phyloP scores from a whole-genome alignment of 1,140 invertebrate species.

The Agraylea sexmaculata region DNA sequence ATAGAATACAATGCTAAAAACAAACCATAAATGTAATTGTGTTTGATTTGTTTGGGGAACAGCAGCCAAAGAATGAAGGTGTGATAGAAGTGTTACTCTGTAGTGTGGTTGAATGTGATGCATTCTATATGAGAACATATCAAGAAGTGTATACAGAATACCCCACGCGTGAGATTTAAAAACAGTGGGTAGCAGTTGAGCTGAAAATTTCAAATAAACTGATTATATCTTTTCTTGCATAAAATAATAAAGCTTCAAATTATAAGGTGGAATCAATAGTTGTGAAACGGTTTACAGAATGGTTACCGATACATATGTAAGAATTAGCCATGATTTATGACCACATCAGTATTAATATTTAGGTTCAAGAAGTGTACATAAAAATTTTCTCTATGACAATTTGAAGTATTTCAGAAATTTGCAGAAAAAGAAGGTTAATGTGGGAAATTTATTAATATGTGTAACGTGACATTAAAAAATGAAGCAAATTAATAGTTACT shows the following conservation, averaged over 20 bases:
- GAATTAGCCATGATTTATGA: no score
- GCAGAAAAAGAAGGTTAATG: no score
- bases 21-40: slow-evolving; percentile 81
- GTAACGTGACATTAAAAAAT: no score
- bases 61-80: slow-evolving; percentile 77
- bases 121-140: slow-evolving; percentile 94
- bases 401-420: no score
- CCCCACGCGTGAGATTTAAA: slow-evolving; percentile 91
- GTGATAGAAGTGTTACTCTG: slow-evolving; percentile 78
- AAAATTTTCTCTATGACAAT: no score
- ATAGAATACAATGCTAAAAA: slow-evolving; percentile 15
- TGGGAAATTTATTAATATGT: no score
- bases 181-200: slow-evolving; percentile 76
- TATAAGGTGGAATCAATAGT: no score
- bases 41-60: slow-evolving; percentile 90
- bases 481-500: no score
- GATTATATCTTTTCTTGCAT: neutral
- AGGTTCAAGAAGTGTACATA: no score
- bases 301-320: no score
- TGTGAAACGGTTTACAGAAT: no score
- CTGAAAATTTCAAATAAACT: slow-evolving; percentile 37
- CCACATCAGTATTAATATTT: no score
- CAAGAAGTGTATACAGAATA: slow-evolving; percentile 84
- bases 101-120: slow-evolving; percentile 95
- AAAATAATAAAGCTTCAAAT: slow-evolving; percentile 5